A percentile compares a stretch with the other conserved stretches of the same genome.
phyloP scores from a whole-genome alignment of 2,797 vertebrate genomes.

The Limosa lapponica region DNA sequence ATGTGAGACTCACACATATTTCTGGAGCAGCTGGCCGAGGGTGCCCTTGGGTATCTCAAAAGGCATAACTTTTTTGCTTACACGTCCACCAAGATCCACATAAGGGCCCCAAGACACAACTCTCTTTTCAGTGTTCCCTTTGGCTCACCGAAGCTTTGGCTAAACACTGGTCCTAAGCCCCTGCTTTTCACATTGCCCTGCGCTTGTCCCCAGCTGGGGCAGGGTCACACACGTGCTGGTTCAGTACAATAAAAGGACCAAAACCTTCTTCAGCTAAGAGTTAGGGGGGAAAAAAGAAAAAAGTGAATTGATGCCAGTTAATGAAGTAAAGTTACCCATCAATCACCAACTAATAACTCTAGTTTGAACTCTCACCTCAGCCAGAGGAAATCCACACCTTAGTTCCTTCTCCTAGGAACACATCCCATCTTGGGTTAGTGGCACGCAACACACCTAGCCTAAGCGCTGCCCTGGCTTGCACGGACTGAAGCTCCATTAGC shows the following conservation, averaged over 20 bases:
- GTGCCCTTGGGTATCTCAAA: not conserved
- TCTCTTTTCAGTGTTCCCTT: not conserved
- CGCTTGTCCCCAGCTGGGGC: not conserved
- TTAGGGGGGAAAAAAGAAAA: rapidly evolving
- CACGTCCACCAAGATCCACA: not conserved
- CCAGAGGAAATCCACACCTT: not conserved
- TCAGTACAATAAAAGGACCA: not conserved
- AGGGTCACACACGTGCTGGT: not conserved
- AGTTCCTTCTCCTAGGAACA: not conserved
- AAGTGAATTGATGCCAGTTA: not conserved
- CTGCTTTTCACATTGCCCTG: not conserved
- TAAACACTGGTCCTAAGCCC: not conserved
- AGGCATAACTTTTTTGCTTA: not conserved
- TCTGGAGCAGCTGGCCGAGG: not conserved
- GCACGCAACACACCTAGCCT: not conserved
- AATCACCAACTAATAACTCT: not conserved
- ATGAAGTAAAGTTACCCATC: not conserved
- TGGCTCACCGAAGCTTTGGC: rapidly evolving
- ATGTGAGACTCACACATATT: rapidly evolving
- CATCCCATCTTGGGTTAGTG: not conserved
- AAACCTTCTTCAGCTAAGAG: not conserved
- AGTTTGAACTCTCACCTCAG: not conserved
- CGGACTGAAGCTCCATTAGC: not conserved
- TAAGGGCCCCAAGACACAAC: not conserved
- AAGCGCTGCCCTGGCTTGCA: not conserved